phyloP scores from a whole-genome alignment of 2,797 vertebrate species.

The Notamacropus eugenii region DNA sequence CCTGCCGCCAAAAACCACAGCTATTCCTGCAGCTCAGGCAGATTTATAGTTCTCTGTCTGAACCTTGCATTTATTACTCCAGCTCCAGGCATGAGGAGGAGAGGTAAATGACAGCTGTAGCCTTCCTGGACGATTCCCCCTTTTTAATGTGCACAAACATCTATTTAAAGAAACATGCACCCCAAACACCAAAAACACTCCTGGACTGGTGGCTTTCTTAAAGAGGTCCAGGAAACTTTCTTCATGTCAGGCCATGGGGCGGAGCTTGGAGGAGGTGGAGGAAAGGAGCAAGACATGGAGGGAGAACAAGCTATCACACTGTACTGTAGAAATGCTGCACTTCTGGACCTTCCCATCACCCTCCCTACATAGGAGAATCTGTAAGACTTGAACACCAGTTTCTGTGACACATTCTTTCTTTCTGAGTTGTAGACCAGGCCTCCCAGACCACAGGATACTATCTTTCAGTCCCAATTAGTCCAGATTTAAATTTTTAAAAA shows the following conservation, averaged over 20 bases:
- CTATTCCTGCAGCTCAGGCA: constrained; percentile 80
- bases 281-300: background rate
- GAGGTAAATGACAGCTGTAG: constrained; percentile 81
- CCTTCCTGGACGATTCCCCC: background rate
- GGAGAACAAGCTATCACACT: background rate
- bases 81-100: constrained; percentile 83
- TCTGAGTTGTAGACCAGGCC: background rate
- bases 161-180: constrained; percentile 29
- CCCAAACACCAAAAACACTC: background rate
- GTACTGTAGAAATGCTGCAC: background rate
- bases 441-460: background rate
- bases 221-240: constrained; percentile 7
- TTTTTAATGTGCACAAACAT: background rate
- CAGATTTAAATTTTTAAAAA: background rate
- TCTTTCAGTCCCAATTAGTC: background rate
- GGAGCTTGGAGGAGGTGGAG: background rate
- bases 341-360: background rate
- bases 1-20: constrained; percentile 78
- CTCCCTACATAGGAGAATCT: background rate
- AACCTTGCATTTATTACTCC: constrained; percentile 80
- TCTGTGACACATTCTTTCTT: background rate
- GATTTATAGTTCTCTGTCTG: constrained; percentile 86
- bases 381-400: background rate
- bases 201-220: background rate
- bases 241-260: background rate